phyloP scores from a whole-genome alignment of 2,888 invertebrate species.

The Eupithecia insigniata region DNA sequence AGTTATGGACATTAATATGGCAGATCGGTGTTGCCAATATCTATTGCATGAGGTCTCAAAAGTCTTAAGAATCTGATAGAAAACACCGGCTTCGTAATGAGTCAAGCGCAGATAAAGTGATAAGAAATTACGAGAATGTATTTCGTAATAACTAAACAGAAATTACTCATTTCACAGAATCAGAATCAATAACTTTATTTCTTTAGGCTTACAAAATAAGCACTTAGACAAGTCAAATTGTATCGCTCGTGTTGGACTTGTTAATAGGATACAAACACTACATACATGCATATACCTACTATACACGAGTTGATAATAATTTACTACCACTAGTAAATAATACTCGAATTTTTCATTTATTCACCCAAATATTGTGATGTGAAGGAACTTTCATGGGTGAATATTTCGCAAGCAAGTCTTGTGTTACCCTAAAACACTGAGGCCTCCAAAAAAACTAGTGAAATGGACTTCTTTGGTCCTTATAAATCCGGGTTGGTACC shows the following conservation, averaged over 20 bases:
- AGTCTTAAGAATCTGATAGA: constrained; percentile 22
- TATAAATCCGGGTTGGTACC: background rate
- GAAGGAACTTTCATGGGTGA: background rate
- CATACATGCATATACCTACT: background rate
- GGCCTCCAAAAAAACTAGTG: background rate
- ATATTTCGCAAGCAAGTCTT: background rate
- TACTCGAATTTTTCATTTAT: no score
- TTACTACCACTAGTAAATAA: background rate
- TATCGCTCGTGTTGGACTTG: constrained; percentile 17
- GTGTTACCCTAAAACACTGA: background rate
- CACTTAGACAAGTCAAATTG: no score
- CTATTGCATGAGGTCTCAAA: constrained; percentile 21
- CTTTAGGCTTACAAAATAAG: no score
- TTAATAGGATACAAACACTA: background rate
- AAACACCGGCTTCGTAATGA: constrained; percentile 33
- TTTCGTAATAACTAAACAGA: constrained; percentile 31
- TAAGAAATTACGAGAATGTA: constrained; percentile 34
- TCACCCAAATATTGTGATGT: background rate
- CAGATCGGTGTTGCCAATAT: constrained; percentile 4
- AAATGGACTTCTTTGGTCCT: background rate
- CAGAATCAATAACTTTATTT: no score
- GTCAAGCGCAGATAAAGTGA: constrained; percentile 36
- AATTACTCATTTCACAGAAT: constrained; percentile 39
- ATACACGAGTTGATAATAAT: background rate
- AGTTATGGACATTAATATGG: background rate